These are phyloP conservation scores for Gnathonemus longibarbis DNA, from an alignment of 2,113 vertebrate species.

Conservation along the genomic window DNA sequence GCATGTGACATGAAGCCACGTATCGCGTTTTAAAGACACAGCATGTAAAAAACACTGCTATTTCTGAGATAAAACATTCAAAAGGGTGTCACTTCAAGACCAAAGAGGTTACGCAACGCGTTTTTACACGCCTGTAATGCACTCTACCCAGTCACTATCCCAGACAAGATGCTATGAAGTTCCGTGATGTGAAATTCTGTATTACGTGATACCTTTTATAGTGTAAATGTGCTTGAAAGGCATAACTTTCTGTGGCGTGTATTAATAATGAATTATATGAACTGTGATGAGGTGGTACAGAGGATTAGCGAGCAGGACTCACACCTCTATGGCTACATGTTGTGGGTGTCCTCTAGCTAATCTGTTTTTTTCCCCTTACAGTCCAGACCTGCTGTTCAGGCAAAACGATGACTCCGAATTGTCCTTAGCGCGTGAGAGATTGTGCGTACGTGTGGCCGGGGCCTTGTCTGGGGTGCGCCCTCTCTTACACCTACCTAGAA, in stretches of 20 bases:
- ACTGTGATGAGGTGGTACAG: neutral
- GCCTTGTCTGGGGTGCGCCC: neutral
- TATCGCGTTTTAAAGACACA: neutral
- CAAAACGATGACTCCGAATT: neutral
- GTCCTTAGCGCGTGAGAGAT: neutral
- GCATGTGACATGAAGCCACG: neutral
- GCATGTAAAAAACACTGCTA: neutral
- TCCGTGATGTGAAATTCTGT: neutral
- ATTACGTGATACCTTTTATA: neutral
- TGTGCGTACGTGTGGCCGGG: neutral
- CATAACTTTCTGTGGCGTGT: neutral
- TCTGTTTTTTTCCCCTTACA: neutral
- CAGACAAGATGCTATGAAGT: neutral
- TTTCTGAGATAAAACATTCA: neutral
- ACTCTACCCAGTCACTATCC: neutral
- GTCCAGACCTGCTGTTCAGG: neutral
- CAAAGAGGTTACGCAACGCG: neutral
- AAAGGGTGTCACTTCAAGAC: neutral
- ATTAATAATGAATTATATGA: neutral
- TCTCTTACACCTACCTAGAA: neutral
- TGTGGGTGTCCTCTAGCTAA: neutral
- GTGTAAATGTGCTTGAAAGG: neutral
- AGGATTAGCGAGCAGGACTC: neutral
- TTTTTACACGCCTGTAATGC: neutral
- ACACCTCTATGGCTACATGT: neutral